phyloP scores from a whole-genome alignment of 2,888 invertebrate genomes.

The Cephus runcator region DNA sequence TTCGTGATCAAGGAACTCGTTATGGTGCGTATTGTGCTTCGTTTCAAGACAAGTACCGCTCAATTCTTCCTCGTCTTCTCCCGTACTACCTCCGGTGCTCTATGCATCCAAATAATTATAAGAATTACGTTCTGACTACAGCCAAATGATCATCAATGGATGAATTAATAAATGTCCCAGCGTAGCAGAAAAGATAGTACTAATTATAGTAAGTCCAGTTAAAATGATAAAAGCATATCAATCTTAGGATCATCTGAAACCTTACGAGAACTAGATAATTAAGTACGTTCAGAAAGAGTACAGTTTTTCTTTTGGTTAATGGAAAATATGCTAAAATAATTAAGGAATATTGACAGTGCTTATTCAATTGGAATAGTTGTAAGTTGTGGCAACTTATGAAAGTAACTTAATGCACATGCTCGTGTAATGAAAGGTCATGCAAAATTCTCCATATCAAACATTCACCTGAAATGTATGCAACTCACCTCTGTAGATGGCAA shows the following conservation, averaged over 20 bases:
- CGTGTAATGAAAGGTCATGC: background rate
- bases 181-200: background rate
- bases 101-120: constrained; percentile 50
- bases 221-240: background rate
- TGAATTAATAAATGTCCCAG: background rate
- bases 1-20: constrained; percentile 64
- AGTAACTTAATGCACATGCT: background rate
- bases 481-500: constrained; percentile 71
- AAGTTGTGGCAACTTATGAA: background rate
- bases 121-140: constrained; percentile 21
- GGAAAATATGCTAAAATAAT: constrained; percentile 5
- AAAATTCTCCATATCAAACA: background rate
- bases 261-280: background rate
- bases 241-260: background rate
- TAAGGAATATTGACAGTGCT: background rate
- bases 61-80: constrained; percentile 68
- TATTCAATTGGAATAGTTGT: background rate
- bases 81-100: constrained; percentile 72
- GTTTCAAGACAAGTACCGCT: constrained; percentile 65
- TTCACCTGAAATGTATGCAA: constrained; percentile 13
- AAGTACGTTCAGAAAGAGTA: background rate
- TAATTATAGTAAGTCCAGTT: background rate
- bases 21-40: constrained; percentile 67
- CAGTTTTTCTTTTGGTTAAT: constrained; percentile 7
- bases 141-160: background rate